A percentile compares a stretch with the other conserved stretches of the same genome.
These are phyloP conservation scores for Anastrepha ludens DNA, from an alignment of 1,140 invertebrate species.

Conservation along the genomic window DNA sequence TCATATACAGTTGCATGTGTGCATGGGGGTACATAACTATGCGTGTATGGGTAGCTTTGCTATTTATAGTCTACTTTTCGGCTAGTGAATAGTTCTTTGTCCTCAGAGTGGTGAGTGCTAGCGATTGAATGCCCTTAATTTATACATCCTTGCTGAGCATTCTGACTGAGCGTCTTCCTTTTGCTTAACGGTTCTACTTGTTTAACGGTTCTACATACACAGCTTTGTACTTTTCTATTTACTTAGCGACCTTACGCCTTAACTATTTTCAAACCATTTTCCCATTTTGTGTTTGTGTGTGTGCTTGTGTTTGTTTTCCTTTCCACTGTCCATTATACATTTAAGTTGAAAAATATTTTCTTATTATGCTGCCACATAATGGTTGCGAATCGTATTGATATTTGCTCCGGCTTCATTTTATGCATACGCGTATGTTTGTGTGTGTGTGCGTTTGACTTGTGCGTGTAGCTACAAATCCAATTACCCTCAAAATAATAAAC, in stretches of 20 bases:
- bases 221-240: too few relatives aligned
- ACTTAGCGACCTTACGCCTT: too few relatives aligned
- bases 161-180: too few relatives aligned
- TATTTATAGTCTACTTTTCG: conserved; percentile 15
- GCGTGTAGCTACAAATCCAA: conserved; percentile 39
- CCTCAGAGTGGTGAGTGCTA: background rate
- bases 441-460: background rate
- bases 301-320: conserved; percentile 2
- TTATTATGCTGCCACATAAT: conserved; percentile 37
- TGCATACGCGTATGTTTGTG: background rate
- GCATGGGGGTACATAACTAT: too few relatives aligned
- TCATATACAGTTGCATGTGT: background rate
- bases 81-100: conserved; percentile 9
- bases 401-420: background rate
- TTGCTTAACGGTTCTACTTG: too few relatives aligned
- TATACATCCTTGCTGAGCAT: too few relatives aligned
- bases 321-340: conserved; percentile 5
- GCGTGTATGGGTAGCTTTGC: background rate
- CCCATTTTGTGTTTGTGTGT: background rate
- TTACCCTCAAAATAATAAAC: conserved; percentile 46
- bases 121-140: too few relatives aligned
- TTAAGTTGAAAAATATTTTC: conserved; percentile 39
- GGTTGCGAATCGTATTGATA: conserved; percentile 42
- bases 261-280: too few relatives aligned
- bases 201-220: too few relatives aligned